Percentiles rank a stretch among this genome's conserved stretches.
phyloP scores from a whole-genome alignment of 2,888 invertebrate genomes.

The Drosophila fungiperda region DNA sequence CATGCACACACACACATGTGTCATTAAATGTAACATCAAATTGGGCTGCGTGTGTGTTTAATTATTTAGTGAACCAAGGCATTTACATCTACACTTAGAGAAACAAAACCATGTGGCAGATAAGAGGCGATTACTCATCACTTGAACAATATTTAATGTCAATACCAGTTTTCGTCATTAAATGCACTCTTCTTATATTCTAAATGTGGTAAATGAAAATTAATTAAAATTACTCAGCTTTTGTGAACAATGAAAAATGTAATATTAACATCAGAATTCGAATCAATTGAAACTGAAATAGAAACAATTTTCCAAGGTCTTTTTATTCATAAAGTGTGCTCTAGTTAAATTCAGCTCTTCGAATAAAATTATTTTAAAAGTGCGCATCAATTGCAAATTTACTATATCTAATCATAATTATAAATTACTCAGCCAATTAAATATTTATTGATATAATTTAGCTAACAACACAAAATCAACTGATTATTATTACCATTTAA shows the following conservation, averaged over 20 bases:
- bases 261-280: neutral
- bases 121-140: neutral
- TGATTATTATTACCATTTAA: neutral
- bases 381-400: neutral
- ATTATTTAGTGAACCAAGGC: slow-evolving; percentile 39
- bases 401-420: neutral
- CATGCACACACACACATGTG: neutral
- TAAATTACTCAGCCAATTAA: neutral
- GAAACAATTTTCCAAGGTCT: neutral
- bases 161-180: neutral
- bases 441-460: neutral
- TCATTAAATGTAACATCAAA: slow-evolving; percentile 42
- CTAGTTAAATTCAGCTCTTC: neutral
- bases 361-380: neutral
- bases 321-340: neutral
- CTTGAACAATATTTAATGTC: neutral
- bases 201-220: neutral
- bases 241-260: neutral
- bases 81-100: slow-evolving; percentile 9
- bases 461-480: neutral
- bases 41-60: slow-evolving; percentile 38
- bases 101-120: neutral
- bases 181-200: neutral
- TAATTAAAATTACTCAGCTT: neutral
- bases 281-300: neutral